These are phyloP conservation scores for Ginglymostoma cirratum DNA, from an alignment of 2,113 vertebrate species.

Conservation along the genomic window DNA sequence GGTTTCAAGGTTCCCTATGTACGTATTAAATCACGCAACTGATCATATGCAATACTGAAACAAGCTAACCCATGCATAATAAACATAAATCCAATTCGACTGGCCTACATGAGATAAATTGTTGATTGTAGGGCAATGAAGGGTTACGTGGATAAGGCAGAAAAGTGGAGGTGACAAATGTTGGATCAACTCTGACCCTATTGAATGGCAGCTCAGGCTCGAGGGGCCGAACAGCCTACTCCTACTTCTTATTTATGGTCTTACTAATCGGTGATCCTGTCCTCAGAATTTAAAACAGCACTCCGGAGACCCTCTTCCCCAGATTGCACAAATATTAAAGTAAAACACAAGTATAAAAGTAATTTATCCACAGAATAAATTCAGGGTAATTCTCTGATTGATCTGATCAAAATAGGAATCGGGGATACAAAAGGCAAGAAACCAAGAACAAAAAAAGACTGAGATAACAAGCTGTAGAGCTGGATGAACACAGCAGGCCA, in stretches of 20 bases:
- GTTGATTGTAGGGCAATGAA: too few relatives aligned
- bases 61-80: not conserved
- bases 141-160: too few relatives aligned
- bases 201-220: too few relatives aligned
- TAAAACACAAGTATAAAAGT: not conserved
- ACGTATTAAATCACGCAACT: not conserved
- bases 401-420: not conserved
- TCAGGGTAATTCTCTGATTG: not conserved
- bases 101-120: not conserved
- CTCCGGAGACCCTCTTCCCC: too few relatives aligned
- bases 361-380: not conserved
- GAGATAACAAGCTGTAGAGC: too few relatives aligned
- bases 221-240: too few relatives aligned
- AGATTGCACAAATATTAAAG: not conserved
- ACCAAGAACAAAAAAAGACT: not conserved
- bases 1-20: not conserved
- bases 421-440: not conserved
- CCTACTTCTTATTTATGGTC: too few relatives aligned
- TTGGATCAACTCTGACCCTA: too few relatives aligned
- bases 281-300: too few relatives aligned
- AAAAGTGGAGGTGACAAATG: too few relatives aligned
- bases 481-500: too few relatives aligned
- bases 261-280: too few relatives aligned
- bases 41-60: not conserved
- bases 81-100: not conserved